Evolutionary conservation across 2,113 vertebrate genomes (phyloP).

Genomic region (Zingel zingel): DNA sequence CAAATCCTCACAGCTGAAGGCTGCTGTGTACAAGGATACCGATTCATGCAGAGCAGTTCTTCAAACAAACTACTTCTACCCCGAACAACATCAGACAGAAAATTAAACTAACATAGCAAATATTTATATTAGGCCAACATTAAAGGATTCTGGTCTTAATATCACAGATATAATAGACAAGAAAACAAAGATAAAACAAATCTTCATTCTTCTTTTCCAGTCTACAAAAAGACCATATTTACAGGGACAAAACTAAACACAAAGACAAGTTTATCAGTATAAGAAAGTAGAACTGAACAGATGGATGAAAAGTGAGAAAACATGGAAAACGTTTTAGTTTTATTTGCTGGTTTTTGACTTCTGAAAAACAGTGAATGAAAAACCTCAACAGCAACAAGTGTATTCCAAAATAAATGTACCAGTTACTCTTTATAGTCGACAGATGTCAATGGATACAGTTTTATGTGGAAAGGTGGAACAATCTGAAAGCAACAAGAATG

Average conservation of each 20-base stretch:
- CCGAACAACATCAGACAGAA: no score
- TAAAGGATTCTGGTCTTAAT: no score
- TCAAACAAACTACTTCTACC: no score
- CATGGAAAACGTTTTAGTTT: not conserved
- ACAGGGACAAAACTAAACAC: not conserved
- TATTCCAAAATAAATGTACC: not conserved
- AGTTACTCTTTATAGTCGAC: no score
- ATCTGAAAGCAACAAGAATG: no score
- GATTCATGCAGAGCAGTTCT: not conserved
- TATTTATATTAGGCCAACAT: not conserved
- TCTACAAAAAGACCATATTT: not conserved
- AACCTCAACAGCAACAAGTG: not conserved
- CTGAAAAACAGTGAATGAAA: no score
- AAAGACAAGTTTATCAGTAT: not conserved
- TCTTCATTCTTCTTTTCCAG: not conserved
- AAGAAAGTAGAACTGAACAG: not conserved
- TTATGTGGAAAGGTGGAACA: not conserved
- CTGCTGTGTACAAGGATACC: not conserved
- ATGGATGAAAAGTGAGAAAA: not conserved
- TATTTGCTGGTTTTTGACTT: not conserved
- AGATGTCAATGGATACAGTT: not conserved
- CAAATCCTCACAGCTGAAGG: not conserved
- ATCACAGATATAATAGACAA: not conserved
- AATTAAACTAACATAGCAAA: not conserved
- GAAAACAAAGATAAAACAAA: not conserved